Evolutionary conservation across 2,888 invertebrate species (phyloP).

Genomic region (Campoletis raptor): DNA sequence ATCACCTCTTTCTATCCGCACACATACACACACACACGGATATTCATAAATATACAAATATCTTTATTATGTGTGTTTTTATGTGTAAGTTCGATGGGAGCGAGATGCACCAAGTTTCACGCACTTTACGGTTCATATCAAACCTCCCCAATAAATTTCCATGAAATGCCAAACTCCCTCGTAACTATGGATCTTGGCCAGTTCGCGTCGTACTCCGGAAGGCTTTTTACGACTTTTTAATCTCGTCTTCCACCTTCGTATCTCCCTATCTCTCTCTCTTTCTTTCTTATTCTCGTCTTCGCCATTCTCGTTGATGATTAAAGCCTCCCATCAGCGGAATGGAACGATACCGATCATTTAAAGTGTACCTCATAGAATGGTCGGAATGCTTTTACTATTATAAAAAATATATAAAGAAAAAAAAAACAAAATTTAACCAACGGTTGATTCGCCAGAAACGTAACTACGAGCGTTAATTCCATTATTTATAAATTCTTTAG

Average conservation of each 20-base stretch:
- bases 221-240: slow-evolving; percentile 50
- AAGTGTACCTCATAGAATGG: slow-evolving; percentile 32
- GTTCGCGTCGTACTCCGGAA: slow-evolving; percentile 32
- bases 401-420: background rate
- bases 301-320: slow-evolving; percentile 38
- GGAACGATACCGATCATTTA: slow-evolving; percentile 44
- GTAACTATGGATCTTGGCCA: slow-evolving; percentile 27
- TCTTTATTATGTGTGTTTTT: background rate
- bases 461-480: slow-evolving; percentile 23
- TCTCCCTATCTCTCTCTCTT: slow-evolving; percentile 33
- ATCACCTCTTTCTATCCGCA: slow-evolving; percentile 13
- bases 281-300: slow-evolving; percentile 29
- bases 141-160: slow-evolving; percentile 72
- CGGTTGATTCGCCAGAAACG: background rate
- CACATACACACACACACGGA: slow-evolving; percentile 5
- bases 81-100: slow-evolving; percentile 27
- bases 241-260: slow-evolving; percentile 49
- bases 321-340: slow-evolving; percentile 46
- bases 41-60: slow-evolving; percentile 16
- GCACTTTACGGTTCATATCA: slow-evolving; percentile 71
- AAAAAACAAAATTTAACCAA: background rate
- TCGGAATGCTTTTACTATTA: slow-evolving; percentile 45
- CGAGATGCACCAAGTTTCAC: slow-evolving; percentile 41
- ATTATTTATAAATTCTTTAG: slow-evolving; percentile 23
- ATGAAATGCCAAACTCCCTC: slow-evolving; percentile 56